These are phyloP conservation scores for Onthophagus sagittarius DNA, from an alignment of 2,888 invertebrate genomes.

Conservation along the genomic window DNA sequence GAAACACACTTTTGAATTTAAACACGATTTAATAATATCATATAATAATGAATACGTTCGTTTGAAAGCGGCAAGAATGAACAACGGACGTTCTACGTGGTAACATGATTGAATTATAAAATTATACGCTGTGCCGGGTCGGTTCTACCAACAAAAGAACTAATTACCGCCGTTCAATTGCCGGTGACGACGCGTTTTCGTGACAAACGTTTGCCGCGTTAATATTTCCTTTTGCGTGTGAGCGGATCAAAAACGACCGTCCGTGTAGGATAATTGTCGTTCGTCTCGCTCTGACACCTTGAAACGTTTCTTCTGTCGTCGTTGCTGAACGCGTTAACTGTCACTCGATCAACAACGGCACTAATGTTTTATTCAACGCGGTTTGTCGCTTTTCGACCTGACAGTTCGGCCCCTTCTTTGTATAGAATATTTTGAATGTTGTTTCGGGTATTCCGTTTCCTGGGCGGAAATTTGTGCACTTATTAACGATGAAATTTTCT, in stretches of 20 bases:
- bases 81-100: not conserved
- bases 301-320: constrained; percentile 32
- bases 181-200: constrained; percentile 35
- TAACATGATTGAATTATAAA: constrained; percentile 21
- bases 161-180: constrained; percentile 30
- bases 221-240: constrained; percentile 43
- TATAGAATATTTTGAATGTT: no score
- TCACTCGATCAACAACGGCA: not conserved
- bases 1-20: no score
- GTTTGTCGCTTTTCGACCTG: not conserved
- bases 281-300: constrained; percentile 40
- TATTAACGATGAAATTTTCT: not conserved
- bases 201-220: constrained; percentile 35
- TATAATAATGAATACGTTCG: not conserved
- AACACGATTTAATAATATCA: no score
- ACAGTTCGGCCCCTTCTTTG: not conserved
- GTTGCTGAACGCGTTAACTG: constrained; percentile 16
- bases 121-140: constrained; percentile 23
- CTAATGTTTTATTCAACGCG: not conserved
- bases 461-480: not conserved
- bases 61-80: not conserved
- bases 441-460: not conserved
- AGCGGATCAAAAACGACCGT: constrained; percentile 34
- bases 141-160: constrained; percentile 28
- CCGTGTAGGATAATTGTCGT: constrained; percentile 37